Evolutionary conservation across 2,113 vertebrate genomes (phyloP).

Genomic region (Hystrix brachyura): DNA sequence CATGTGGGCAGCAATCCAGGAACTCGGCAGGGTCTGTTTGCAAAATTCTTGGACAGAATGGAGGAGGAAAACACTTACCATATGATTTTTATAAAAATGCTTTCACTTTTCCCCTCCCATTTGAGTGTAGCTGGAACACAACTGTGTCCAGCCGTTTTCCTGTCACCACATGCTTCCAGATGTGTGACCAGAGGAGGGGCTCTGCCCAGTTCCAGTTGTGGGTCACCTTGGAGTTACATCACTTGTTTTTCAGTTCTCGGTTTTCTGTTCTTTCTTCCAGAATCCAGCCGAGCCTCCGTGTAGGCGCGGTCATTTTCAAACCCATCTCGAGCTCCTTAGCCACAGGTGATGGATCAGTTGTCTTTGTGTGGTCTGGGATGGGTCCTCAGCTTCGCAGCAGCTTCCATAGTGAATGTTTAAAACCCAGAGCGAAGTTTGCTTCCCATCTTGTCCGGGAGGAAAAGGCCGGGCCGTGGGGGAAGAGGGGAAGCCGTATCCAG

Average conservation of each 20-base stretch:
- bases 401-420: neutral
- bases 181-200: constrained; percentile 80
- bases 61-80: neutral
- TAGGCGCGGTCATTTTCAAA: neutral
- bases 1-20: neutral
- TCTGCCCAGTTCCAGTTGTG: constrained; percentile 80
- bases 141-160: neutral
- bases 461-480: neutral
- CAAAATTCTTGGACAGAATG: neutral
- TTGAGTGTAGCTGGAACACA: neutral
- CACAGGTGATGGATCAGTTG: neutral
- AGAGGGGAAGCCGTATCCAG: neutral
- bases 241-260: constrained; percentile 88
- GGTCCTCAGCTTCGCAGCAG: neutral
- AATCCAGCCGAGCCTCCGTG: constrained; percentile 78
- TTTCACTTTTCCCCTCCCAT: neutral
- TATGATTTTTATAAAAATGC: constrained; percentile 51
- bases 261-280: constrained; percentile 84
- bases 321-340: neutral
- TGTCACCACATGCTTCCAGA: constrained; percentile 81
- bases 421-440: neutral
- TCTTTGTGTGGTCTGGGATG: neutral
- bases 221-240: constrained; percentile 87
- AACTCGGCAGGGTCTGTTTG: neutral
- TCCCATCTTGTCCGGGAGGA: neutral